A percentile compares a stretch with the other conserved stretches of the same genome.
Evolutionary conservation across 2,113 vertebrate genomes (phyloP).

Genomic region (Zingel zingel): DNA sequence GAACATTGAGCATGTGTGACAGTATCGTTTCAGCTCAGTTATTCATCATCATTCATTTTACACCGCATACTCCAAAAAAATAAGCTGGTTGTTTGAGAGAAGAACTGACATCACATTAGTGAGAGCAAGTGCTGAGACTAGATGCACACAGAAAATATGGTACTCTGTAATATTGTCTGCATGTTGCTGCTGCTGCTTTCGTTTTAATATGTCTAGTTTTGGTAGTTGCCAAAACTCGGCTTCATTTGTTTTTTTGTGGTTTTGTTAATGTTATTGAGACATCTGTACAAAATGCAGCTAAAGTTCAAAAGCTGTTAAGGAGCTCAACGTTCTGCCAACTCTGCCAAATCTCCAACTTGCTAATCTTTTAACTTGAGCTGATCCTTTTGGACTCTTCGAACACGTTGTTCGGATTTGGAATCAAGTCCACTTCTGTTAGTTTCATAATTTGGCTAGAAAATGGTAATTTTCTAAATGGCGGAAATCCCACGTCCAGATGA

Average conservation of each 20-base stretch:
- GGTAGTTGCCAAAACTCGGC: neutral
- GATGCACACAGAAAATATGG: neutral
- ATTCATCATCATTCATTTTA: neutral
- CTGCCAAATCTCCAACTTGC: neutral
- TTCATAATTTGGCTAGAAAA: constrained; percentile 1
- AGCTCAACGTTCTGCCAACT: neutral
- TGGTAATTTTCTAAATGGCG: neutral
- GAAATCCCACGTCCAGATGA: constrained; percentile 2
- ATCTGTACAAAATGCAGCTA: neutral
- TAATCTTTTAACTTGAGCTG: constrained; percentile 12
- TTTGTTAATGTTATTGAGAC: neutral
- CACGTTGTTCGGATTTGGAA: constrained; percentile 4
- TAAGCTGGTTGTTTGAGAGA: neutral
- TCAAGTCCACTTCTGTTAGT: neutral
- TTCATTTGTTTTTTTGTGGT: neutral
- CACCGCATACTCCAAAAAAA: neutral
- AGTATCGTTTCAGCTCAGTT: neutral
- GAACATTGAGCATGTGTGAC: neutral
- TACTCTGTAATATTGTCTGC: neutral
- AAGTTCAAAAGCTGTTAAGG: neutral
- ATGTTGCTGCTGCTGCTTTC: neutral
- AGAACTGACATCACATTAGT: neutral
- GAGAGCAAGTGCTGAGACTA: neutral
- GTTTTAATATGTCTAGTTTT: neutral
- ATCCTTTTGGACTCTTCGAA: constrained; percentile 14